Conservation (phyloP, 1,140 invertebrate genomes). For the Nasonia giraulti region DNA sequence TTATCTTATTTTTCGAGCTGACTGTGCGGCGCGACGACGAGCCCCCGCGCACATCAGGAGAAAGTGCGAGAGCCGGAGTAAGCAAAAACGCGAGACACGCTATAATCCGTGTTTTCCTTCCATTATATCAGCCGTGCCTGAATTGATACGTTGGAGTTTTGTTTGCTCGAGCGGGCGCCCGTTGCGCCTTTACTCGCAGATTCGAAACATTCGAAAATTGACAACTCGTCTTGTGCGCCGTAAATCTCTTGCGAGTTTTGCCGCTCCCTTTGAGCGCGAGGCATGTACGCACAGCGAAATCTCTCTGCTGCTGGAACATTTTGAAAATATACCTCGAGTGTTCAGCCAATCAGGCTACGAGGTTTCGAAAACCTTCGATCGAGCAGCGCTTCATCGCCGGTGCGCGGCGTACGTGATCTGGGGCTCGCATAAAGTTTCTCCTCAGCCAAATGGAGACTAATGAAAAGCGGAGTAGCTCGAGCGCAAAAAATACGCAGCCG, state of each 20-base stretch:
- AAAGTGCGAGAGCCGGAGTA: background rate
- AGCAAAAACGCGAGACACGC: conserved; percentile 19
- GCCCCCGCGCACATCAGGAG: background rate
- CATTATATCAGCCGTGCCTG: background rate
- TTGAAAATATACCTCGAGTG: background rate
- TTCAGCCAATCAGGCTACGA: background rate
- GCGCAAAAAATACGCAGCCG: no score
- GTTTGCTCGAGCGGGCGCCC: background rate
- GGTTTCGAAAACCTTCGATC: background rate
- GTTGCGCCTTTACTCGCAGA: background rate
- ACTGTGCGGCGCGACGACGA: conserved; percentile 10
- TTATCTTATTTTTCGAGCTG: conserved; percentile 48
- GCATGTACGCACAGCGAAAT: no score
- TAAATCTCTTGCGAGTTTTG: no score
- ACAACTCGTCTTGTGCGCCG: no score
- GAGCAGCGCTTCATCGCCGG: background rate
- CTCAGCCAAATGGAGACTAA: background rate
- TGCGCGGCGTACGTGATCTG: background rate
- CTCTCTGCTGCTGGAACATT: background rate
- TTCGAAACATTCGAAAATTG: no score
- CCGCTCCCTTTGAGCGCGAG: no score
- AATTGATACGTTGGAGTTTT: conserved; percentile 25
- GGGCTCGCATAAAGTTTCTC: background rate
- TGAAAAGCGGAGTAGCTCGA: background rate
- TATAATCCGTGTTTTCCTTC: conserved; percentile 32